Evolutionary conservation across 2,113 vertebrate species (phyloP), one percentile per base, ranked within the genome.

Genomic region (Parus major): DNA sequence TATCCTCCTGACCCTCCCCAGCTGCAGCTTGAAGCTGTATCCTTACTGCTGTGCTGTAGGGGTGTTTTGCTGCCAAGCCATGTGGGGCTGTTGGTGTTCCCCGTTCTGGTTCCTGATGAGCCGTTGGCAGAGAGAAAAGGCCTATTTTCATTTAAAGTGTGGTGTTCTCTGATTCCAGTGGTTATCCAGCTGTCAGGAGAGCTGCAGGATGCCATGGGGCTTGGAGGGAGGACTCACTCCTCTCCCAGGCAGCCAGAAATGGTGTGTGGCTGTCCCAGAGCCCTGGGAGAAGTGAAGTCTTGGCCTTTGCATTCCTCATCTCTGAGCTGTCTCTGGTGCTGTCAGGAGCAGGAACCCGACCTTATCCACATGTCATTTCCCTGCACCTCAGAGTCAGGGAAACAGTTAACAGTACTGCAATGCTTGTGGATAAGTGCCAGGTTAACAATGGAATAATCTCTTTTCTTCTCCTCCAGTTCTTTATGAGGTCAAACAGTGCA

Each of bases 61-160:
- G 42, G 12, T 2, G 1, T 49, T 66, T 29, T 46, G 22, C 35
- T 63, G 52, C 68, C 12, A 13, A 64, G 42, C 49, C 6, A 4
- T 24, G 25, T 24, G 52, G 35, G 9, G 13, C 75, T 53, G 4
- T 15, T 1, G 3, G 13, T 27, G n/a, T 8, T 8, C 24, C 15
- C 17, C 4, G 0, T 31, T 7, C 36, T 49, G 39, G 20, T 7
- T 7, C 29, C 24, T 28, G 14, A 1, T 0, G 2, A 76, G 22
- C 25, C 1, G 0, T 3, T 42, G 53, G 36, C 71, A 50, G 36
- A 9, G 44, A 36, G 61, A 41, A 65, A 29, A 70, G 10, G 24
- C 22, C 10, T 3, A 12, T 66, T 52, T 53, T 90, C 12, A 15
- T 71, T 87, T 52, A 12, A 57, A 39, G 21, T 29, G 10, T 50